Evolutionary conservation across 92 coral and sea anemone genomes (phyloP).

Genomic region (Porites cylindrica): DNA sequence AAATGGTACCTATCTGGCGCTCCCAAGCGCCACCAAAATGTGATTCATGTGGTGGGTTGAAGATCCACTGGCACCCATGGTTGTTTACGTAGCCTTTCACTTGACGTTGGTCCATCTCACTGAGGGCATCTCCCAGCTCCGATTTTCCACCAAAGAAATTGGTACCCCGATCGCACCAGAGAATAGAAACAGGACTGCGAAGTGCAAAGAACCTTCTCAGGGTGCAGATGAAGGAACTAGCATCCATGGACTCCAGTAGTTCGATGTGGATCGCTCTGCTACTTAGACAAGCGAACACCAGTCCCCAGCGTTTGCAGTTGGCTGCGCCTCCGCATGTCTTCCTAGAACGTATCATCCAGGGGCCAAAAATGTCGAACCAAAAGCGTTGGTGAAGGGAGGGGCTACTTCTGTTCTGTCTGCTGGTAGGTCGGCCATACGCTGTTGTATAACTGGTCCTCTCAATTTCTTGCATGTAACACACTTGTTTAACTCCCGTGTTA

Average conservation of each 20-base stretch:
- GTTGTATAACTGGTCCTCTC: constrained; percentile 21
- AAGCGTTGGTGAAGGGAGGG: constrained; percentile 37
- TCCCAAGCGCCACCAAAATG: constrained; percentile 31
- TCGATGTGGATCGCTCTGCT: not conserved
- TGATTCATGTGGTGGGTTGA: constrained; percentile 21
- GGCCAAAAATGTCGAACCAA: constrained; percentile 48
- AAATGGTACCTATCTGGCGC: not conserved
- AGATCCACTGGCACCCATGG: too few relatives aligned
- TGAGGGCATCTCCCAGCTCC: constrained; percentile 39
- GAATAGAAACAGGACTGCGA: constrained; percentile 42
- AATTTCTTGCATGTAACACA: constrained; percentile 38
- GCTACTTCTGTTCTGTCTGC: constrained; percentile 10
- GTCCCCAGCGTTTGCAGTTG: constrained; percentile 31
- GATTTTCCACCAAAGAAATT: constrained; percentile 58
- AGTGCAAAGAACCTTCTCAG: constrained; percentile 48
- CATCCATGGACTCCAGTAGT: constrained; percentile 48
- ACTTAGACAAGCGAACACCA: constrained; percentile 25
- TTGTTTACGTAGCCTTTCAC: too few relatives aligned
- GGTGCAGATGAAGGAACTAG: constrained; percentile 43
- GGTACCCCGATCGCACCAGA: constrained; percentile 55
- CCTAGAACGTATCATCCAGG: constrained; percentile 24
- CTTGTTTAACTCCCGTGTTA: constrained; percentile 9
- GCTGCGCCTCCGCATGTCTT: constrained; percentile 26
- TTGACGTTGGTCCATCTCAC: constrained; percentile 25
- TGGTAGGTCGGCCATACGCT: constrained; percentile 51